Evolutionary conservation across 1,140 invertebrate genomes (phyloP), one percentile per base, ranked within the genome.

Genomic region (Nautilus pompilius): DNA sequence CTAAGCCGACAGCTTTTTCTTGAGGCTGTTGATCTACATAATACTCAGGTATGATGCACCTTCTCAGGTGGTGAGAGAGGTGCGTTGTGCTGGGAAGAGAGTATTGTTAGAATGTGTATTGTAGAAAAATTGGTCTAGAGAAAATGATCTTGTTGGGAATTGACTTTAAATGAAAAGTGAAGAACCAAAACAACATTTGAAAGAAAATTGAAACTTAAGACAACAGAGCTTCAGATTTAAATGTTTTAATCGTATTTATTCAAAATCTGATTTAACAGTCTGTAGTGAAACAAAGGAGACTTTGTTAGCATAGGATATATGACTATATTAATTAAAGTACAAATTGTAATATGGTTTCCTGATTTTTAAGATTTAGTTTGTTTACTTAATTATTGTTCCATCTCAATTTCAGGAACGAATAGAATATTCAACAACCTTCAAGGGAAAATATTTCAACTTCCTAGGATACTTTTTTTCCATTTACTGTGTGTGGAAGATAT

Each of bases 401-500:
- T n/a, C n/a, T n/a, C n/a, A n/a, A n/a, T n/a, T n/a, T 48, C 67
- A 86, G 78, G 93, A 82, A 54, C 69, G 81, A 32, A 80, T 96
- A 51, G 90, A 95, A 72, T 99, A 96, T 92, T 93, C 95, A 0
- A 93, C 91, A 73, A 99, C 98, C 0, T 93, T 95, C 83, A 93
- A 97, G 80, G 98, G 98, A 74, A 96, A 92, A 87, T 99, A 99
- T 82, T 99, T 99, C 78, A 99, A 99, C 84, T 93, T 97, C 73
- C 83, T 99, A 0, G 98, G 98, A 2, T 96, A 99, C 79, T 99
- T 99, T 80, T 99, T 99, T 83, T 99, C 96, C 6, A 82, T 97
- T 6, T 99, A 99, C 77, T 99, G 98, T 81, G 88, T 95, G 51
- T 99, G 96, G 93, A 99, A 99, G 87, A 99, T 99, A 80, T 95